Evolutionary conservation across 2,113 vertebrate genomes (phyloP).

Genomic region (Isichthys henryi): DNA sequence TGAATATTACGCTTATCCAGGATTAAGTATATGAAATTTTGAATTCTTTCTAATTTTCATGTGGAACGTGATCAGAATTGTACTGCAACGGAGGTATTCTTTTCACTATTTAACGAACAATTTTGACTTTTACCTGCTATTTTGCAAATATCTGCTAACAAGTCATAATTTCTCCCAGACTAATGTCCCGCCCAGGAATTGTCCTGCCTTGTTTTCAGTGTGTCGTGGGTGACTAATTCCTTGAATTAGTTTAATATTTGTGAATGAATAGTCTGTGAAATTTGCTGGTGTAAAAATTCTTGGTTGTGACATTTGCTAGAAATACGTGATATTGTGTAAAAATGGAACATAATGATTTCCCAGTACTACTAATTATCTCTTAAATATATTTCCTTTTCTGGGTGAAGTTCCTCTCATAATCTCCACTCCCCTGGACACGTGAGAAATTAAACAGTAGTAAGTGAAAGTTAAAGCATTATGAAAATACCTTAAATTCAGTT

Average conservation of each 20-base stretch:
- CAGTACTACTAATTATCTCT: background rate
- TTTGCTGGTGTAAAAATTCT: background rate
- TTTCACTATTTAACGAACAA: background rate
- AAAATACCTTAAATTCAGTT: background rate
- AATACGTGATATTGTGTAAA: background rate
- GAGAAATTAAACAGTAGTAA: background rate
- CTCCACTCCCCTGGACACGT: background rate
- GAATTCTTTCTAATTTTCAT: background rate
- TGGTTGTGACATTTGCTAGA: background rate
- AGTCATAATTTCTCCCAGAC: background rate
- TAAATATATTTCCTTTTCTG: background rate
- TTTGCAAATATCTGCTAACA: background rate
- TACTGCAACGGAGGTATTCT: background rate
- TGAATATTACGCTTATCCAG: background rate
- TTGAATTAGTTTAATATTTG: background rate
- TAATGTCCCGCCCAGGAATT: background rate
- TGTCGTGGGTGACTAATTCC: background rate
- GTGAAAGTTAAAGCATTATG: background rate
- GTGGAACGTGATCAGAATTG: background rate
- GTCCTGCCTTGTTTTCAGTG: background rate
- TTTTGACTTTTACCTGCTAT: background rate
- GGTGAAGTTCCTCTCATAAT: background rate
- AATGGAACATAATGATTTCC: background rate
- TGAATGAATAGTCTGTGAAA: background rate
- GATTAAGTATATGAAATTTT: background rate